Percentiles rank a stretch among this genome's conserved stretches.
These are phyloP conservation scores for Thereva unica DNA, from an alignment of 2,888 invertebrate genomes.

Conservation along the genomic window DNA sequence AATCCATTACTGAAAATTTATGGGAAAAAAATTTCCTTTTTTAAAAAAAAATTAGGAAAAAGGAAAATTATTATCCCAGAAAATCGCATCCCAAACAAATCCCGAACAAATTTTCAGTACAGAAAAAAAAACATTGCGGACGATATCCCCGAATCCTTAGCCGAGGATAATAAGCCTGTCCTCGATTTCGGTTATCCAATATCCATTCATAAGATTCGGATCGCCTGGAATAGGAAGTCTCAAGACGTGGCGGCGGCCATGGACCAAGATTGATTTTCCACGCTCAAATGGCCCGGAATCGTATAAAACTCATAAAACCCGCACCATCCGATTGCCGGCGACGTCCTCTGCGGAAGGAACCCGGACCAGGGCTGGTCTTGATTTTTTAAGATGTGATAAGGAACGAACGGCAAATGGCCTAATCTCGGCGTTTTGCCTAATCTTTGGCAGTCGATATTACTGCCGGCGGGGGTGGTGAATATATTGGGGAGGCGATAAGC, in stretches of 20 bases:
- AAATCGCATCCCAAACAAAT: slow-evolving; percentile 1
- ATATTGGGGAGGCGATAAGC: no score
- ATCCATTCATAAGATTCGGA: slow-evolving; percentile 26
- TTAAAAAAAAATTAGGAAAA: neutral
- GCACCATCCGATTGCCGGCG: slow-evolving; percentile 1
- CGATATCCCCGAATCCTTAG: slow-evolving; percentile 11
- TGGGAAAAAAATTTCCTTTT: neutral
- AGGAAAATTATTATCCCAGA: slow-evolving; percentile 4
- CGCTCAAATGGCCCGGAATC: slow-evolving; percentile 10
- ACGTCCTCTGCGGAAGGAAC: no score
- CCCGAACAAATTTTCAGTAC: neutral
- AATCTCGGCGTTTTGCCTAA: no score
- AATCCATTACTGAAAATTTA: slow-evolving; percentile 20
- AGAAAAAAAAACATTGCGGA: slow-evolving; percentile 2
- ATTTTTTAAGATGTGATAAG: no score
- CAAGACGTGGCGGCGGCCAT: neutral
- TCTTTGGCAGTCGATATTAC: no score
- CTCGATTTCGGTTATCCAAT: slow-evolving; percentile 20
- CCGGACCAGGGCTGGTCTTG: no score
- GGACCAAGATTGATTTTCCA: slow-evolving; percentile 19
- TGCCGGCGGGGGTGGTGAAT: no score
- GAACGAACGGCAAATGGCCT: no score
- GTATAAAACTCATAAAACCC: slow-evolving; percentile 16
- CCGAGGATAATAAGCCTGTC: slow-evolving; percentile 11
- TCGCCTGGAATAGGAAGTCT: slow-evolving; percentile 14